Base-by-base conservation (phyloP, 2,797 vertebrate species). In the Coracias cyanogaster region DNA sequence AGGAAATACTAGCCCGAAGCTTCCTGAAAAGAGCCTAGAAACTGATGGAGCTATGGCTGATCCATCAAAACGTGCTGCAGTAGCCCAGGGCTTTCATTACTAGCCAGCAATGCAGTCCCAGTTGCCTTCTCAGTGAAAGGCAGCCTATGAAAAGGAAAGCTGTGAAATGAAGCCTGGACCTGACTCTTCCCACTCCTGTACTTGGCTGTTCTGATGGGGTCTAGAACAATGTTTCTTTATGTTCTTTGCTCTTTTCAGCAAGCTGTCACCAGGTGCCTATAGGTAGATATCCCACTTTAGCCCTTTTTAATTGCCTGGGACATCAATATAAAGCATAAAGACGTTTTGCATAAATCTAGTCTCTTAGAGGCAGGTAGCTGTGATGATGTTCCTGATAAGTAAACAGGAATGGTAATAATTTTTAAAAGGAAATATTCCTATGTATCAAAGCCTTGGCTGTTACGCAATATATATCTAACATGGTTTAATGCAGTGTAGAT, bases 381-480 rank as follows among this genome's bases (percentile, higher is more conserved):
- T 84, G 91, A 77, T 84, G 43, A 90, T 66, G 33, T 7, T 90
- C 62, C 77, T 52, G 82, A 79, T 88, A 73, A 89, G 31, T 66
- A 92, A 89, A 94, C 94, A 77, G 25, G 71, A 86, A 86, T 54
- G 37, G 31, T 24, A 84, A 80, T 77, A 82, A 92, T 82, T 93
- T 94, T 60, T 95, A 94, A 86, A 52, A 86, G 51, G 66, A 93
- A 93, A 48, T 71, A 76, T 84, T 94, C 18, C 43, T 57, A 25
- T 52, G 28, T 79, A 93, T 91, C 85, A 90, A 94, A 94, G 73
- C 51, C 45, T 91, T 93, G 51, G 18, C 55, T 94, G n/a, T 80
- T 86, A 57, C 24, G 64, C 82, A 93, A 84, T 86, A 79, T 67
- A 64, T 77, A 86, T 91, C 62, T 86, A 77, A 67, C 52, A 60